Percentiles rank a stretch among this genome's conserved stretches.
Evolutionary conservation across 1,140 invertebrate genomes (phyloP).

Genomic region (Armadillidium nasatum): DNA sequence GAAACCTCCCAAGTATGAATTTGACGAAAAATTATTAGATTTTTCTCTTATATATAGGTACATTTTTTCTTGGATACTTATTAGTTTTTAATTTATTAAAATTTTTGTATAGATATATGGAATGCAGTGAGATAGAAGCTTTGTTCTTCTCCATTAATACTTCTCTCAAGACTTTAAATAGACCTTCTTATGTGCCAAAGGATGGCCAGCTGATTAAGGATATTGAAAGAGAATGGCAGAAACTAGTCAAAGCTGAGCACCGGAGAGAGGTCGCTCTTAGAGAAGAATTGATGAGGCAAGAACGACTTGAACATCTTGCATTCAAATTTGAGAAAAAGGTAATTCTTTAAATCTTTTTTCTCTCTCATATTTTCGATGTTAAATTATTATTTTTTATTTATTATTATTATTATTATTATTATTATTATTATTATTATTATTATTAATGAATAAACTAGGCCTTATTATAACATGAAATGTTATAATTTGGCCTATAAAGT

Average conservation of each 20-base stretch:
- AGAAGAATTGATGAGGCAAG: constrained; percentile 85
- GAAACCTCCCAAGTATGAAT: constrained; percentile 86
- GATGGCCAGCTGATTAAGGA: constrained; percentile 71
- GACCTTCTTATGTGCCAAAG: constrained; percentile 76
- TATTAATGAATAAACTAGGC: too few relatives aligned
- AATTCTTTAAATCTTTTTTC: too few relatives aligned
- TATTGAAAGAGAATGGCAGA: constrained; percentile 72
- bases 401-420: too few relatives aligned
- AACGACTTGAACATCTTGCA: constrained; percentile 88
- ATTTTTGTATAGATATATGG: constrained; percentile 68
- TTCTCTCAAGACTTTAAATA: constrained; percentile 84
- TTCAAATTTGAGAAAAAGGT: constrained; percentile 94
- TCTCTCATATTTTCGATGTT: too few relatives aligned
- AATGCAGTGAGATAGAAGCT: constrained; percentile 94
- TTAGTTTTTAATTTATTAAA: not conserved
- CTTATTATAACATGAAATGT: too few relatives aligned
- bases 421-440: too few relatives aligned
- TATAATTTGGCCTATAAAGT: too few relatives aligned
- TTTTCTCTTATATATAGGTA: too few relatives aligned
- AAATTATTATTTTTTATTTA: too few relatives aligned
- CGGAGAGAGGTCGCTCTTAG: constrained; percentile 84
- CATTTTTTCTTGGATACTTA: too few relatives aligned
- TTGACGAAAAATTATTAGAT: too few relatives aligned
- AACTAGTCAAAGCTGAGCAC: constrained; percentile 90
- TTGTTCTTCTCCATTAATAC: constrained; percentile 96